Conservation (phyloP, 2,113 vertebrate genomes). For the Pycnonotus jocosus region DNA sequence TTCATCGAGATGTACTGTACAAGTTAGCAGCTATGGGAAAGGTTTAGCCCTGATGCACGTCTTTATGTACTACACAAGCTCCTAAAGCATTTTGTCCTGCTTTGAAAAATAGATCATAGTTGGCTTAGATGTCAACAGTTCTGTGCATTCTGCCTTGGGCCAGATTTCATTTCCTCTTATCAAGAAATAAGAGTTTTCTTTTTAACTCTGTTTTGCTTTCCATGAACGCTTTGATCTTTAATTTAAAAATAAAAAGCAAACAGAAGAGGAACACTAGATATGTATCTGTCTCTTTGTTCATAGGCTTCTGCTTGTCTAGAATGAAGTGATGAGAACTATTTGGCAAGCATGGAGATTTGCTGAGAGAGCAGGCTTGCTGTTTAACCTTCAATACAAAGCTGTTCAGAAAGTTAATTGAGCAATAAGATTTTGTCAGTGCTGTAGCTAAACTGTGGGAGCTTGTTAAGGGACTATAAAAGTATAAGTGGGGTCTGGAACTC, state of each 20-base stretch:
- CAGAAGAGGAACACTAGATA: background rate
- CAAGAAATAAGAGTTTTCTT: conserved; percentile 22
- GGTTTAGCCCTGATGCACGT: background rate
- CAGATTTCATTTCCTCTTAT: conserved; percentile 40
- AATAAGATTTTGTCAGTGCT: background rate
- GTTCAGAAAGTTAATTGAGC: background rate
- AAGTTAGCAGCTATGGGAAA: background rate
- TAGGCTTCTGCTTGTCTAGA: background rate
- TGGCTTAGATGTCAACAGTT: conserved; percentile 16
- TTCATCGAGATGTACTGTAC: background rate
- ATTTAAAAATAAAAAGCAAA: conserved; percentile 9
- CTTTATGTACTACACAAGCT: background rate
- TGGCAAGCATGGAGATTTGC: background rate
- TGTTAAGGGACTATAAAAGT: background rate
- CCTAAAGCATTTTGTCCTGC: conserved; percentile 17
- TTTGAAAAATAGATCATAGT: conserved; percentile 17
- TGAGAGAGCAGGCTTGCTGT: background rate
- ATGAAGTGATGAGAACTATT: background rate
- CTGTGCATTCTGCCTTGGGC: conserved; percentile 16
- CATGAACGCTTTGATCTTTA: conserved; percentile 31
- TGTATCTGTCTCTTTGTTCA: background rate
- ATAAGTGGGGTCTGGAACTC: background rate
- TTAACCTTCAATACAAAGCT: background rate
- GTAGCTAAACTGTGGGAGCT: background rate
- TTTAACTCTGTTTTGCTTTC: conserved; percentile 32